Evolutionary conservation across 23 tunicate genomes (phyloP).

Genomic region (Trididemnum clinides): DNA sequence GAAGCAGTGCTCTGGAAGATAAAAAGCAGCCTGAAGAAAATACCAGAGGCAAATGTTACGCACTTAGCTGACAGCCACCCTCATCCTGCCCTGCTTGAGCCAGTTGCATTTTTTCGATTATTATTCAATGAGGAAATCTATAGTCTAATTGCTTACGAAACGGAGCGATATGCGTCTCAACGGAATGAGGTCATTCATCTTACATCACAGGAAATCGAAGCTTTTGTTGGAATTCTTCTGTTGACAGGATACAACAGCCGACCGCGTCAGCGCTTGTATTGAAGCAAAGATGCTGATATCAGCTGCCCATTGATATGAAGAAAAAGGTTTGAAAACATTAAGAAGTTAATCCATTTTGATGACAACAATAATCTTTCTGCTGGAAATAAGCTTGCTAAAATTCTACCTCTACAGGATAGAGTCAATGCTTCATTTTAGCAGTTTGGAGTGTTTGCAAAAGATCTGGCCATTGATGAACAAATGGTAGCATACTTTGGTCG

Average conservation of each 20-base stretch:
- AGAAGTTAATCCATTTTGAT: slow-evolving; percentile 1
- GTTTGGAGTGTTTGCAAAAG: slow-evolving; percentile 15
- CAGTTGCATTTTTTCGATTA: background rate
- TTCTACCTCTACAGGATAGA: background rate
- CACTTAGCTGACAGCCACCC: slow-evolving; percentile 23
- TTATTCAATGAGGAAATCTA: background rate
- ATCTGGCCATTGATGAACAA: slow-evolving; percentile 19
- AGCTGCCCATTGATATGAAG: background rate
- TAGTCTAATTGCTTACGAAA: background rate
- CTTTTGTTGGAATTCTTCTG: background rate
- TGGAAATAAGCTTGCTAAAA: slow-evolving; percentile 7
- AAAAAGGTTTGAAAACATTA: slow-evolving; percentile 26
- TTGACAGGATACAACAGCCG: slow-evolving; percentile 21
- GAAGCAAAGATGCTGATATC: slow-evolving; percentile 15
- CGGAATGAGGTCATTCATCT: background rate
- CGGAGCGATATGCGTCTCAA: slow-evolving; percentile 16
- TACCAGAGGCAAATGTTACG: background rate
- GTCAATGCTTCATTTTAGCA: slow-evolving; percentile 9
- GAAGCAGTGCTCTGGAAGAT: background rate
- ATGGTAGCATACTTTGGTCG: slow-evolving; percentile 5
- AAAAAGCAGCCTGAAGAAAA: background rate
- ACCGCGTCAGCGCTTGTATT: slow-evolving; percentile 24
- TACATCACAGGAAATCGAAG: background rate
- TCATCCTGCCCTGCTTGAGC: slow-evolving; percentile 25
- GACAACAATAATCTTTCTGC: slow-evolving; percentile 15